These are phyloP conservation scores for Manis pentadactyla DNA, from an alignment of 2,797 vertebrate species.

Conservation along the genomic window DNA sequence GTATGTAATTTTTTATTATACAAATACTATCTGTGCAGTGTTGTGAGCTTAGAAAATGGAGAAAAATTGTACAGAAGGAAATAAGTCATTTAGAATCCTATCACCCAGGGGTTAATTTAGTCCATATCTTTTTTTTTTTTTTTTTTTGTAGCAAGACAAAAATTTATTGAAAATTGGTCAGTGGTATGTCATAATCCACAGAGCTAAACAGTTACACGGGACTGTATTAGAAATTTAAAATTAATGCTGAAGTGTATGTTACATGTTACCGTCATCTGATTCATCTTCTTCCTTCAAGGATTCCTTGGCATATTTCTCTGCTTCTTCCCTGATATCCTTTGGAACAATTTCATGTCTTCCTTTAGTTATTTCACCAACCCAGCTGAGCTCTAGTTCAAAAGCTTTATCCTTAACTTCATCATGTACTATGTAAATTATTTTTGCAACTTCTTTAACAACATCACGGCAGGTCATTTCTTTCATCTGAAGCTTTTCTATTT, in stretches of 20 bases:
- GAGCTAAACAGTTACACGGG: slow-evolving; percentile 61
- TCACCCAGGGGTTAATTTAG: background rate
- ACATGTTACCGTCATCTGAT: slow-evolving; percentile 99
- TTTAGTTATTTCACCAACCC: slow-evolving; percentile 98
- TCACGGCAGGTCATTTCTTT: slow-evolving; percentile 98
- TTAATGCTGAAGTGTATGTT: slow-evolving; percentile 76
- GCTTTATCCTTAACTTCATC: slow-evolving; percentile 99
- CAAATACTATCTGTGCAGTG: background rate
- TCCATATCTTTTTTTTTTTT: no score
- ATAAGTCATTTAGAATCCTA: background rate
- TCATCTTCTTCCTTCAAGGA: slow-evolving; percentile 99
- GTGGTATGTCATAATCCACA: slow-evolving; percentile 55
- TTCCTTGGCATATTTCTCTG: slow-evolving; percentile 99
- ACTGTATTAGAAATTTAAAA: slow-evolving; percentile 71
- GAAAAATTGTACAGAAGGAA: background rate
- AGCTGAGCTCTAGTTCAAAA: slow-evolving; percentile 98
- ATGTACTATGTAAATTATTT: slow-evolving; percentile 99
- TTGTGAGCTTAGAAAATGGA: slow-evolving; percentile 14
- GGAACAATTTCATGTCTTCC: slow-evolving; percentile 97
- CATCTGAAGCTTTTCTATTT: slow-evolving; percentile 99
- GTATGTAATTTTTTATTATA: background rate
- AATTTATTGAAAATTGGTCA: slow-evolving; percentile 82
- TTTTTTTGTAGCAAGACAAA: slow-evolving; percentile 73
- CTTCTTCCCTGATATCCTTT: slow-evolving; percentile 96
- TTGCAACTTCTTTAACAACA: slow-evolving; percentile 98